Evolutionary conservation across 2,797 vertebrate genomes (phyloP).

Genomic region (Xiphorhynchus erythropygius): DNA sequence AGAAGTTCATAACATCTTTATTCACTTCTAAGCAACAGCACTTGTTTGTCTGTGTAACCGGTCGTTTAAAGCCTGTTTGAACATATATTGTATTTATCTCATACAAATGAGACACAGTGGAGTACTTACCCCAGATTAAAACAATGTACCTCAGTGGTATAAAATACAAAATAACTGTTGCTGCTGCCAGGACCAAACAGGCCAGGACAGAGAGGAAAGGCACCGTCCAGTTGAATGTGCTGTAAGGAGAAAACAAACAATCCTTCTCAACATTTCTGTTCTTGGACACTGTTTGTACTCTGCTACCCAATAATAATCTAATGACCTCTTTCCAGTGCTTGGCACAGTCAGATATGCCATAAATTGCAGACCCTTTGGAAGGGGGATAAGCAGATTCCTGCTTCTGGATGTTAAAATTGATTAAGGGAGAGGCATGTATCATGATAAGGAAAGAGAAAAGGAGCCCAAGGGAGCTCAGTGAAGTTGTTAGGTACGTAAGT

Average conservation of each 20-base stretch:
- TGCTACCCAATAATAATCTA: background rate
- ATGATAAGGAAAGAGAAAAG: background rate
- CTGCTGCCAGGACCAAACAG: slow-evolving; percentile 81
- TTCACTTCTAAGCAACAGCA: background rate
- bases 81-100: slow-evolving; percentile 13
- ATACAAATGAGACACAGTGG: background rate
- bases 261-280: background rate
- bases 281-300: background rate
- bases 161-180: slow-evolving; percentile 82
- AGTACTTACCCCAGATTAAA: slow-evolving; percentile 94
- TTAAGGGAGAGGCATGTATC: background rate
- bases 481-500: background rate
- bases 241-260: slow-evolving; percentile 65
- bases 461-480: background rate
- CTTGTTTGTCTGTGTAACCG: slow-evolving; percentile 1
- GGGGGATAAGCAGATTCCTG: background rate
- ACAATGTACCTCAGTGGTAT: slow-evolving; percentile 91
- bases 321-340: background rate
- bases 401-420: background rate
- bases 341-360: background rate
- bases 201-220: slow-evolving; percentile 90
- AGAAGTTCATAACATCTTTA: slow-evolving; percentile 15
- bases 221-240: slow-evolving; percentile 96
- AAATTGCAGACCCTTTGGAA: background rate
- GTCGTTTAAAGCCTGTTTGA: slow-evolving; percentile 16